Conservation (phyloP, 2,113 vertebrate genomes). For the Dryoscopus gambensis region DNA sequence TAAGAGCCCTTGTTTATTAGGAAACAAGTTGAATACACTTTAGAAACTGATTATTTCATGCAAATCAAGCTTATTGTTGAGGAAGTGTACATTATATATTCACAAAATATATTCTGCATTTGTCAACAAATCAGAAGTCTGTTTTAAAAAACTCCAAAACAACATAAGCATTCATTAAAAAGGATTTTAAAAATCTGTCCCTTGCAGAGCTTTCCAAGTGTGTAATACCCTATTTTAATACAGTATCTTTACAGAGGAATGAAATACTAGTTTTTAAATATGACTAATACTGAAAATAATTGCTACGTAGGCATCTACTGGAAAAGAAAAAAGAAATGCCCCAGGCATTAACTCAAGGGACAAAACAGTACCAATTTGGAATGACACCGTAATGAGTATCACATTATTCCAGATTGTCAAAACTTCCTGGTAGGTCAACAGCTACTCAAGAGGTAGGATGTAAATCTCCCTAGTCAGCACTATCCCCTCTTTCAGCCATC, state of each 20-base stretch:
- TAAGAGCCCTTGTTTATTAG: background rate
- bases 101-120: background rate
- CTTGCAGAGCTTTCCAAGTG: background rate
- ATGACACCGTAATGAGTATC: background rate
- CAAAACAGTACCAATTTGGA: background rate
- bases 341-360: background rate
- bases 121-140: background rate
- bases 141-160: rapidly evolving
- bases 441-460: background rate
- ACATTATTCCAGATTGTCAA: background rate
- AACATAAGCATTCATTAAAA: background rate
- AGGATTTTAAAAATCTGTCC: background rate
- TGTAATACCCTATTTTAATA: background rate
- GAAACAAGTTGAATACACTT: background rate
- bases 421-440: background rate
- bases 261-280: background rate
- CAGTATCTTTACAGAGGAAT: background rate
- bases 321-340: background rate
- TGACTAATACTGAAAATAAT: background rate
- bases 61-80: background rate
- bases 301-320: background rate
- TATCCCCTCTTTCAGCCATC: background rate
- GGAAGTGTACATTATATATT: background rate
- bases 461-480: background rate
- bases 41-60: background rate